Conservation (phyloP, 1,140 invertebrate species). For the Formica selysi region DNA sequence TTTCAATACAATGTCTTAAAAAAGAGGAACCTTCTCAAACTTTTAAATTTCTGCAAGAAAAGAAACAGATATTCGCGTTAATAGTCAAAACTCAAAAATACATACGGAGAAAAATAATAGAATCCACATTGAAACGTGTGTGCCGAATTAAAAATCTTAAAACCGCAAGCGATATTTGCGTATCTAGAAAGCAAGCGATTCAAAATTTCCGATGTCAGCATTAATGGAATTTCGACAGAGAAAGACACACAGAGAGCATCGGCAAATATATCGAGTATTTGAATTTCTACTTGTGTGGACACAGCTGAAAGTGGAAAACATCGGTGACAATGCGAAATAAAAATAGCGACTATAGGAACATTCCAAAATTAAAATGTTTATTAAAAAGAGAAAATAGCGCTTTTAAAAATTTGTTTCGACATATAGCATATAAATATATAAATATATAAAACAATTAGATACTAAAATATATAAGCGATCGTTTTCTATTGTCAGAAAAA, state of each 20-base stretch:
- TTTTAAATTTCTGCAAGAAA: slow-evolving; percentile 14
- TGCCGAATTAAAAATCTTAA: slow-evolving; percentile 38
- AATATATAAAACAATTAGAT: slow-evolving; percentile 75
- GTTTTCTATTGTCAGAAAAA: slow-evolving; percentile 62
- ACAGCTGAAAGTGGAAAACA: not conserved
- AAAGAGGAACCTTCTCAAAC: not conserved
- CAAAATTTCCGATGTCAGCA: slow-evolving; percentile 32
- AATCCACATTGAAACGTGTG: not conserved
- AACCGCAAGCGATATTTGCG: slow-evolving; percentile 41
- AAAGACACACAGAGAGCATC: not conserved
- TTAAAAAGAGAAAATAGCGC: not conserved
- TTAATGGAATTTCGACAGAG: slow-evolving; percentile 32
- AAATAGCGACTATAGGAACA: slow-evolving; percentile 6
- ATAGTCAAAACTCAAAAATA: slow-evolving; percentile 5
- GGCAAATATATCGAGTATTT: slow-evolving; percentile 33
- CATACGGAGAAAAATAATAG: not conserved
- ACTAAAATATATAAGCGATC: slow-evolving; percentile 66
- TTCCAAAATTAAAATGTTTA: slow-evolving; percentile 19
- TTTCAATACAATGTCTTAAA: not conserved
- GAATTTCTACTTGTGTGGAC: slow-evolving; percentile 14
- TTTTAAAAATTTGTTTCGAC: slow-evolving; percentile 1
- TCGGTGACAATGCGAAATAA: not conserved
- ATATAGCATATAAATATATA: not conserved
- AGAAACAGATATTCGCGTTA: not conserved
- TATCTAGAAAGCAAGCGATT: not conserved